These are phyloP conservation scores for Vesta saturnalis DNA, from an alignment of 2,888 invertebrate species.

Conservation along the genomic window DNA sequence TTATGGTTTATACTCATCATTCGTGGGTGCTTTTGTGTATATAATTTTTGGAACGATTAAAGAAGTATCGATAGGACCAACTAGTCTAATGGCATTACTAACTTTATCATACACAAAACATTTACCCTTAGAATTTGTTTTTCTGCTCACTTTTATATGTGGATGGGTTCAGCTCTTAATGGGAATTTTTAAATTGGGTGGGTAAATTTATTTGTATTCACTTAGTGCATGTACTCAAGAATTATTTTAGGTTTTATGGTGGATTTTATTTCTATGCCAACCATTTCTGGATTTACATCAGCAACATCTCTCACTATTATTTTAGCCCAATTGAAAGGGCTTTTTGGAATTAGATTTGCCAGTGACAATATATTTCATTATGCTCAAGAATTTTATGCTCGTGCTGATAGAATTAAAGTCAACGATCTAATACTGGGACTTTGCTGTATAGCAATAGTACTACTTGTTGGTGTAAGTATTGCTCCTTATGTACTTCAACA, in stretches of 20 bases:
- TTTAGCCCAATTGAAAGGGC: constrained; percentile 76
- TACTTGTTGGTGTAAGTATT: constrained; percentile 73
- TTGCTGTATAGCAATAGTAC: constrained; percentile 71
- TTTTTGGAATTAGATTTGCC: constrained; percentile 75
- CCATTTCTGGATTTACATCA: constrained; percentile 86
- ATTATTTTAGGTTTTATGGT: constrained; percentile 78
- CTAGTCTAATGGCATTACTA: constrained; percentile 90
- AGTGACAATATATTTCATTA: constrained; percentile 76
- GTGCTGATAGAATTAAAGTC: constrained; percentile 64
- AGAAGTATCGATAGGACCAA: constrained; percentile 91
- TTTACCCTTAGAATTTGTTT: constrained; percentile 76
- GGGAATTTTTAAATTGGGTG: constrained; percentile 85
- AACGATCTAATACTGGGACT: constrained; percentile 75
- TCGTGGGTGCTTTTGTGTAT: constrained; percentile 89
- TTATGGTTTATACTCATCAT: constrained; percentile 93
- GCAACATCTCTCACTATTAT: constrained; percentile 84
- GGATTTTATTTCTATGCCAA: constrained; percentile 84
- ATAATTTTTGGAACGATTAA: constrained; percentile 87
- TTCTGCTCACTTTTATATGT: constrained; percentile 80
- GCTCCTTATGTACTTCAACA: neutral
- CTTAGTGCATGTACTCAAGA: too few species aligned
- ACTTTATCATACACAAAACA: constrained; percentile 78
- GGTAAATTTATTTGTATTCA: constrained; percentile 41
- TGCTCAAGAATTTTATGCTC: constrained; percentile 62
- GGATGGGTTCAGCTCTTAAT: constrained; percentile 82